phyloP scores from a whole-genome alignment of 2,797 vertebrate genomes.

The Muscicapa striata region DNA sequence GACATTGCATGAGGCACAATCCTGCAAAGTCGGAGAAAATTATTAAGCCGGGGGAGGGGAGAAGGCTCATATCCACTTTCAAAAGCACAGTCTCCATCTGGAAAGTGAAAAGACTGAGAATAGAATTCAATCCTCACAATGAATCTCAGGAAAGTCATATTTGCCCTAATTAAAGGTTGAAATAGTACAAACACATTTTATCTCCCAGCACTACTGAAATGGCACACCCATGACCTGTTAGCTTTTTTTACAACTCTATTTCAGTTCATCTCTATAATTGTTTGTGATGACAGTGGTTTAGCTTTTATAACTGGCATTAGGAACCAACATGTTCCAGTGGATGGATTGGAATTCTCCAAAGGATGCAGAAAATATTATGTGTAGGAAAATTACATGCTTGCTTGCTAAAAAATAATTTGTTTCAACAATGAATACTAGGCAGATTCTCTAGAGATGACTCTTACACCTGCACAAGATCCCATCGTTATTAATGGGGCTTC shows the following conservation, averaged over 20 bases:
- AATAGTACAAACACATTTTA: conserved; percentile 26
- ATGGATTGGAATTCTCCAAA: conserved; percentile 9
- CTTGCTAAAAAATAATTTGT: conserved; percentile 5
- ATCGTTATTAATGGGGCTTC: not conserved
- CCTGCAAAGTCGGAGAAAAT: conserved; percentile 53
- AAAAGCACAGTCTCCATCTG: not conserved
- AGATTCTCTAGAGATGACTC: not conserved
- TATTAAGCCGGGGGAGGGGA: not conserved
- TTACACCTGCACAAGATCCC: not conserved
- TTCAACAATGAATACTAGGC: not conserved
- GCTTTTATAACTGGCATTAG: conserved; percentile 11
- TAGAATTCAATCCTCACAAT: not conserved
- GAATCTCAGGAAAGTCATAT: not conserved
- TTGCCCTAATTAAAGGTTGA: conserved; percentile 17
- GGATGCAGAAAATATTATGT: not conserved
- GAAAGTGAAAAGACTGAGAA: conserved; percentile 7
- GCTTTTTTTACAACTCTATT: conserved; percentile 21
- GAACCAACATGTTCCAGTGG: not conserved
- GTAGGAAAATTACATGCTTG: not conserved
- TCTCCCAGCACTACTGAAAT: conserved; percentile 17
- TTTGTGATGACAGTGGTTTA: conserved; percentile 21
- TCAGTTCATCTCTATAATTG: conserved; percentile 2
- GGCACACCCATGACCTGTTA: not conserved
- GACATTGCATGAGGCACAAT: conserved; percentile 40
- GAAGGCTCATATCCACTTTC: not conserved